These are phyloP conservation scores for Pteria penguin DNA, from an alignment of 2,888 invertebrate genomes.

Conservation along the genomic window DNA sequence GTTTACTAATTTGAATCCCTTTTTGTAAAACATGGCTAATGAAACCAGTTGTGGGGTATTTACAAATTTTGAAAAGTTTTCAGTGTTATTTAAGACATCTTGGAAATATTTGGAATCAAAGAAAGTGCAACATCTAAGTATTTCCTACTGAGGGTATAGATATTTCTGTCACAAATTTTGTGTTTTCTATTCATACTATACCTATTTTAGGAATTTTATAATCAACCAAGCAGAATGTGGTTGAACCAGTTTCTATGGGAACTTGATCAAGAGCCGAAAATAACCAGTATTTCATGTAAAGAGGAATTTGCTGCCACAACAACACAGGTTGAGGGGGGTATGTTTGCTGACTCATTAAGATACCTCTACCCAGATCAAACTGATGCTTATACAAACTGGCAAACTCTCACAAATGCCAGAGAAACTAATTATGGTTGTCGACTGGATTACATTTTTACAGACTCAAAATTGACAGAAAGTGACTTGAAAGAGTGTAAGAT, in stretches of 20 bases:
- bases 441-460: conserved; percentile 81
- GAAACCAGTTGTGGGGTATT: too few relatives aligned
- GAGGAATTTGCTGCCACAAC: conserved; percentile 56
- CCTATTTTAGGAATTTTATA: conserved; percentile 66
- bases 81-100: background rate
- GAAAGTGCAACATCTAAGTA: too few relatives aligned
- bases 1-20: too few relatives aligned
- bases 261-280: conserved; percentile 56
- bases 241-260: conserved; percentile 76
- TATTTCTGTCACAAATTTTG: too few relatives aligned
- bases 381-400: conserved; percentile 82
- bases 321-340: conserved; percentile 59
- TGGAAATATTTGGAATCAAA: background rate
- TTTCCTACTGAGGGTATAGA: too few relatives aligned
- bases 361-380: conserved; percentile 78
- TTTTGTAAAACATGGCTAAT: too few relatives aligned
- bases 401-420: conserved; percentile 80
- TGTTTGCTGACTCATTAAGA: conserved; percentile 81
- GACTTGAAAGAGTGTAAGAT: conserved; percentile 70
- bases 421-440: conserved; percentile 82
- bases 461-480: conserved; percentile 63
- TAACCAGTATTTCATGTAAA: conserved; percentile 47
- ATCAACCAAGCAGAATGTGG: conserved; percentile 77
- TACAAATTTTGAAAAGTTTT: too few relatives aligned
- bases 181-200: too few relatives aligned